phyloP scores from a whole-genome alignment of 2,888 invertebrate species.

The Steinernema scapterisci region DNA sequence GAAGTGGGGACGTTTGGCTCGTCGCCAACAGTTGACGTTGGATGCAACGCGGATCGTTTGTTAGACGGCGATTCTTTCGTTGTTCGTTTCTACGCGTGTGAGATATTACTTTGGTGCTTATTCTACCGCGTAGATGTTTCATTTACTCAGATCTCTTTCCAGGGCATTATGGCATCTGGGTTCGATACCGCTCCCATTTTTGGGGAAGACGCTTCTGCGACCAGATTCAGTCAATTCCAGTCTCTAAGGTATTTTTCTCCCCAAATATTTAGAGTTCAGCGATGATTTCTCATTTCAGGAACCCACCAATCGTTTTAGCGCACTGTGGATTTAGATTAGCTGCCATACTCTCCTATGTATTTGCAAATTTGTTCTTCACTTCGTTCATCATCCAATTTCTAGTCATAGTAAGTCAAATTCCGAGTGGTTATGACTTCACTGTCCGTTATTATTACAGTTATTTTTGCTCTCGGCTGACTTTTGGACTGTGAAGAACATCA shows the following conservation, averaged over 20 bases:
- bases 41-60: not conserved
- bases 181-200: constrained; percentile 18
- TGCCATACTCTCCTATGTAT: constrained; percentile 83
- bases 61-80: not conserved
- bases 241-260: not conserved
- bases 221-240: not conserved
- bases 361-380: constrained; percentile 86
- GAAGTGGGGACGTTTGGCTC: not conserved
- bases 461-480: constrained; percentile 93
- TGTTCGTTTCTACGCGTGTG: not conserved
- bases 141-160: not conserved
- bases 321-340: constrained; percentile 77
- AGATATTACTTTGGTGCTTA: not conserved
- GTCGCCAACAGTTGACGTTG: constrained; percentile 4
- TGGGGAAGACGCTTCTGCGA: not conserved
- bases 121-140: not conserved
- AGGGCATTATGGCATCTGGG: not conserved
- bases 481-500: constrained; percentile 98
- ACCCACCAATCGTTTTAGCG: constrained; percentile 60
- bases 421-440: not conserved
- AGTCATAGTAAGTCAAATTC: constrained; percentile 74
- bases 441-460: constrained; percentile 59
- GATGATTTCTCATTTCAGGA: constrained; percentile 48
- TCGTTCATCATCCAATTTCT: constrained; percentile 97
- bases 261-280: not conserved